These are phyloP conservation scores for Labeo calbasu DNA, from an alignment of 2,797 vertebrate species.

Conservation along the genomic window DNA sequence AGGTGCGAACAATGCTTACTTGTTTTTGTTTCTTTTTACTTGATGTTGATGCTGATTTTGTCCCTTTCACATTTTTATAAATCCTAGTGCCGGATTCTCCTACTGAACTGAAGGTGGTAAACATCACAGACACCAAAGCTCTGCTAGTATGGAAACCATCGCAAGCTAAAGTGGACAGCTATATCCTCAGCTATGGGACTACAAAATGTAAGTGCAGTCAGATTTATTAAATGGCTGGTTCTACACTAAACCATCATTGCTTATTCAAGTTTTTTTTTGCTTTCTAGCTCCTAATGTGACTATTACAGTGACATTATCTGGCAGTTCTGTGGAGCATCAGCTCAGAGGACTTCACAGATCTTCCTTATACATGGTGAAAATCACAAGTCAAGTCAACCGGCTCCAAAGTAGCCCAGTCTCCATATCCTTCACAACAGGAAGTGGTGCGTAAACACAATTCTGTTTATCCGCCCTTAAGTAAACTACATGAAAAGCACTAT, in stretches of 20 bases:
- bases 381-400: conserved; percentile 82
- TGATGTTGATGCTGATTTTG: neutral
- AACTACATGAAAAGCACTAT: neutral
- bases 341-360: conserved; percentile 78
- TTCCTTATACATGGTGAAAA: conserved; percentile 84
- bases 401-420: conserved; percentile 80
- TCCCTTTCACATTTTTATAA: conserved; percentile 16
- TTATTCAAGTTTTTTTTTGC: conserved; percentile 18
- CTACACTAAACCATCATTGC: neutral
- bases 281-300: conserved; percentile 79
- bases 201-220: conserved; percentile 81
- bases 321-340: conserved; percentile 79
- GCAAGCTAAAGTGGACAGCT: conserved; percentile 84
- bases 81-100: conserved; percentile 85
- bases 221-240: neutral
- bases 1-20: conserved; percentile 67
- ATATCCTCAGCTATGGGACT: conserved; percentile 83
- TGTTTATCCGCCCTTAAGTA: too few relatives aligned
- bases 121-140: conserved; percentile 82
- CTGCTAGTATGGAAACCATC: conserved; percentile 84
- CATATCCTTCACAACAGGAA: conserved; percentile 83
- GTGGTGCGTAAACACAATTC: conserved; percentile 62
- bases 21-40: neutral
- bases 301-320: conserved; percentile 83
- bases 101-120: conserved; percentile 78